Evolutionary conservation across 2,797 vertebrate genomes (phyloP).

Genomic region (Danio aesculapii): DNA sequence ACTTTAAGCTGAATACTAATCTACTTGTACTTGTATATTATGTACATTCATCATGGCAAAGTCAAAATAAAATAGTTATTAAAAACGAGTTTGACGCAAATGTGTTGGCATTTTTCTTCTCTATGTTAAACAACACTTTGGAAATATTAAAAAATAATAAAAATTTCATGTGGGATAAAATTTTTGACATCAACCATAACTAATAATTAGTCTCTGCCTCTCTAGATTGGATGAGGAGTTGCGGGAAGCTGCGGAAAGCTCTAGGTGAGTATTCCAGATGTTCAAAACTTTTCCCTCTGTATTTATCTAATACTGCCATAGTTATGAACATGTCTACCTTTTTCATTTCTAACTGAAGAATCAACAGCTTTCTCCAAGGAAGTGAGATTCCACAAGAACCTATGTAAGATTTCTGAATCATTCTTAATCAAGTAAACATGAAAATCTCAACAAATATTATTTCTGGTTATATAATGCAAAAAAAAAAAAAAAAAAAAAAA

Average conservation of each 20-base stretch:
- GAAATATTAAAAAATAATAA: no score
- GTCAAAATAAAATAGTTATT: no score
- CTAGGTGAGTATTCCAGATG: constrained; percentile 85
- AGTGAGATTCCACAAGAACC: constrained; percentile 84
- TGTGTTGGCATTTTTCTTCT: no score
- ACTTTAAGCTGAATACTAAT: no score
- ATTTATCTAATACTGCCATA: neutral
- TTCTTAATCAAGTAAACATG: neutral
- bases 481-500: neutral
- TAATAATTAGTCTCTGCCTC: neutral
- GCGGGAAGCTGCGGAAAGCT: constrained; percentile 87
- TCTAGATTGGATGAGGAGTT: constrained; percentile 85
- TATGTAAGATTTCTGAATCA: constrained; percentile 81
- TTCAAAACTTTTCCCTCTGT: neutral
- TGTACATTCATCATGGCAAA: no score
- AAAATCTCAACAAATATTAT: neutral
- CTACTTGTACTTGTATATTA: no score
- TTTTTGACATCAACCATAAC: neutral
- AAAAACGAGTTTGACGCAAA: no score
- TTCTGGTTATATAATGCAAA: neutral
- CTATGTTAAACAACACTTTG: no score
- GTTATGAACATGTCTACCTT: neutral
- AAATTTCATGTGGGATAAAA: neutral
- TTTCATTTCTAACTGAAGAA: constrained; percentile 74
- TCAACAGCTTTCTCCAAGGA: constrained; percentile 94